A percentile compares a stretch with the other conserved stretches of the same genome.
Evolutionary conservation across 2,113 vertebrate species (phyloP).

Genomic region (Leiothrix lutea): DNA sequence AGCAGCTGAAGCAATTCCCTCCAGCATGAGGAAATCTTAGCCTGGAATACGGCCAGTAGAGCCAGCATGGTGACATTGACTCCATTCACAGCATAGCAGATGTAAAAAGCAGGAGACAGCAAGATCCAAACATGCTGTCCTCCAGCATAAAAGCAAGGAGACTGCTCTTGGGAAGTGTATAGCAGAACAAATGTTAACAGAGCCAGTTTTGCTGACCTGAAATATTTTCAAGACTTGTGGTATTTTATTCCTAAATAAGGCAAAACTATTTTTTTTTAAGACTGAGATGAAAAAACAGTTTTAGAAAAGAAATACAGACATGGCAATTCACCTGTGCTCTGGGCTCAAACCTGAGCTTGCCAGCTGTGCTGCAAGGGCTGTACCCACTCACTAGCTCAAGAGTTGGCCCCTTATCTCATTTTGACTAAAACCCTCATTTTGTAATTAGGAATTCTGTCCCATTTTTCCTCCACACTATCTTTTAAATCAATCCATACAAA

Average conservation of each 20-base stretch:
- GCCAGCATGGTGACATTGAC: neutral
- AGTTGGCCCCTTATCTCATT: neutral
- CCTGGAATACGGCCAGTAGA: constrained; percentile 19
- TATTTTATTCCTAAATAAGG: constrained; percentile 15
- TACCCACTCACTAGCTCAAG: neutral
- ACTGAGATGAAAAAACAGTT: neutral
- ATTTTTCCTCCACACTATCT: neutral
- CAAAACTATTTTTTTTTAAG: neutral
- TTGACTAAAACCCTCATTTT: neutral
- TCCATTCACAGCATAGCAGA: constrained; percentile 37
- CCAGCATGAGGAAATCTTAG: constrained; percentile 4
- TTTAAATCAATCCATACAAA: neutral
- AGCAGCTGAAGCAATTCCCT: constrained; percentile 31
- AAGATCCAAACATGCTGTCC: neutral
- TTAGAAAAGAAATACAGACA: neutral
- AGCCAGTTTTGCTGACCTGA: neutral
- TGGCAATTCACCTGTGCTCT: neutral
- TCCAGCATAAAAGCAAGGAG: neutral
- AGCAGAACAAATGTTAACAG: neutral
- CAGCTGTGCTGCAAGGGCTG: neutral
- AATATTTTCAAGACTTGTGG: neutral
- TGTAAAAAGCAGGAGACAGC: neutral
- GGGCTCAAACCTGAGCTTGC: neutral
- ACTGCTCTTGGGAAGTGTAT: neutral
- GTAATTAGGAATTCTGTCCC: neutral